These are phyloP conservation scores for Baccha elongata DNA, from an alignment of 2,888 invertebrate species.

Conservation along the genomic window DNA sequence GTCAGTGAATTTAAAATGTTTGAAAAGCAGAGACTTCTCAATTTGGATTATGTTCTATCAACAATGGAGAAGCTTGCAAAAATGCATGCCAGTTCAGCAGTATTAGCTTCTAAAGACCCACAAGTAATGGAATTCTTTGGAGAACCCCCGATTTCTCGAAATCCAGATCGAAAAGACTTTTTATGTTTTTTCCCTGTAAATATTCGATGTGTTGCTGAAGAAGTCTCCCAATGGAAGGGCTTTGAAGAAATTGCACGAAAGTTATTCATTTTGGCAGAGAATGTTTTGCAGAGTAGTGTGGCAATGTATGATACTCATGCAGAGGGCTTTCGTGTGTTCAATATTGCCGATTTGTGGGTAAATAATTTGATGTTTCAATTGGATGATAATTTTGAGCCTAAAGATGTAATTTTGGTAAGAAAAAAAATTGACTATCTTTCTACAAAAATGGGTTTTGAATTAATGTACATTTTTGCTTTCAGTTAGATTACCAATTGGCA, in stretches of 20 bases:
- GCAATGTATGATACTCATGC: slow-evolving; percentile 78
- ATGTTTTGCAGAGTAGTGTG: slow-evolving; percentile 78
- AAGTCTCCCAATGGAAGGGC: slow-evolving; percentile 80
- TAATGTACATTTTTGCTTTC: slow-evolving; percentile 17
- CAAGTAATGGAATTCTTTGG: slow-evolving; percentile 79
- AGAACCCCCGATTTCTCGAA: slow-evolving; percentile 80
- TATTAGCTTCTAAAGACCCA: slow-evolving; percentile 77
- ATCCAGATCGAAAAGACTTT: slow-evolving; percentile 80
- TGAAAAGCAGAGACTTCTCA: slow-evolving; percentile 83
- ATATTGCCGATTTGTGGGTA: slow-evolving; percentile 80
- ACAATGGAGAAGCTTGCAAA: slow-evolving; percentile 84
- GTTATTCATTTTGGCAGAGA: slow-evolving; percentile 80
- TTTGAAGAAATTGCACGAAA: slow-evolving; percentile 81
- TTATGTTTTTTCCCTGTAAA: slow-evolving; percentile 80
- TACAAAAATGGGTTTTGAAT: background rate
- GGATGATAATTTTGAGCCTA: slow-evolving; percentile 79
- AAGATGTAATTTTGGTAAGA: slow-evolving; percentile 80
- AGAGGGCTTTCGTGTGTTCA: slow-evolving; percentile 79
- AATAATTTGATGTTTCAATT: slow-evolving; percentile 81
- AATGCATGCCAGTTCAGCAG: slow-evolving; percentile 84
- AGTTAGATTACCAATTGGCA: slow-evolving; percentile 81
- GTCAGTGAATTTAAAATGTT: slow-evolving; percentile 84
- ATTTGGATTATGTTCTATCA: slow-evolving; percentile 83
- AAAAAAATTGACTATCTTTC: too few relatives aligned
- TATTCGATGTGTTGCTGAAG: slow-evolving; percentile 80